phyloP scores from a whole-genome alignment of 1,140 invertebrate genomes.

The Caenorhabditis inopinata region DNA sequence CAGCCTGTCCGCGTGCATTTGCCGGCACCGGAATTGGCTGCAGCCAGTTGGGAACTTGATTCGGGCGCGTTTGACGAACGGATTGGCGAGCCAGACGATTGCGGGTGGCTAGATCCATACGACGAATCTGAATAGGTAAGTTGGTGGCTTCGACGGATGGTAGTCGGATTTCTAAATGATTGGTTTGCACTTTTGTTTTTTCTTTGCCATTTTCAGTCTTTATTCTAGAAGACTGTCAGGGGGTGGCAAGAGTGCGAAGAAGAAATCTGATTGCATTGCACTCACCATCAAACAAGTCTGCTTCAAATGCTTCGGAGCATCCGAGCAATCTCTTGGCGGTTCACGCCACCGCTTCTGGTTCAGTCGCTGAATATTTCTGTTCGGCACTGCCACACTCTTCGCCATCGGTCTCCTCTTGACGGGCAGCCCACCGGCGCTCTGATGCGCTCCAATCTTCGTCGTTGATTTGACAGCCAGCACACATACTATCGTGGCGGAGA shows the following conservation, averaged over 20 bases:
- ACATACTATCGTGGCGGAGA: not conserved
- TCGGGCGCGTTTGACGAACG: not conserved
- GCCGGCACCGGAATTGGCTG: conserved; percentile 30
- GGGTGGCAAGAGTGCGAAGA: too few relatives aligned
- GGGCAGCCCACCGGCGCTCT: not conserved
- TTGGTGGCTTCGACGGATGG: too few relatives aligned
- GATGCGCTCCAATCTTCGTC: conserved; percentile 29
- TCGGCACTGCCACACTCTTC: not conserved
- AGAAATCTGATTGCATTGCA: not conserved
- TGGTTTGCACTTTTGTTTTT: too few relatives aligned
- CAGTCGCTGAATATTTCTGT: not conserved
- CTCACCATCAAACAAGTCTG: conserved; percentile 52
- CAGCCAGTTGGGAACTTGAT: conserved; percentile 41
- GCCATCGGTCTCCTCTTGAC: not conserved
- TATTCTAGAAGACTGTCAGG: too few relatives aligned
- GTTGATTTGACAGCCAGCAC: not conserved
- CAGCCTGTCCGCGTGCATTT: conserved; percentile 60
- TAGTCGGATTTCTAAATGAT: too few relatives aligned
- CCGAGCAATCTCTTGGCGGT: conserved; percentile 54
- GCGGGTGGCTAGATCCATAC: conserved; percentile 29
- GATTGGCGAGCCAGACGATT: conserved; percentile 34
- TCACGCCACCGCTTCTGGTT: conserved; percentile 22
- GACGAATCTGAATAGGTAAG: not conserved
- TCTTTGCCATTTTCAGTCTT: too few relatives aligned
- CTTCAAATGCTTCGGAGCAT: conserved; percentile 55